Conservation (phyloP, 2,113 vertebrate genomes). For the Charadrius vociferus region DNA sequence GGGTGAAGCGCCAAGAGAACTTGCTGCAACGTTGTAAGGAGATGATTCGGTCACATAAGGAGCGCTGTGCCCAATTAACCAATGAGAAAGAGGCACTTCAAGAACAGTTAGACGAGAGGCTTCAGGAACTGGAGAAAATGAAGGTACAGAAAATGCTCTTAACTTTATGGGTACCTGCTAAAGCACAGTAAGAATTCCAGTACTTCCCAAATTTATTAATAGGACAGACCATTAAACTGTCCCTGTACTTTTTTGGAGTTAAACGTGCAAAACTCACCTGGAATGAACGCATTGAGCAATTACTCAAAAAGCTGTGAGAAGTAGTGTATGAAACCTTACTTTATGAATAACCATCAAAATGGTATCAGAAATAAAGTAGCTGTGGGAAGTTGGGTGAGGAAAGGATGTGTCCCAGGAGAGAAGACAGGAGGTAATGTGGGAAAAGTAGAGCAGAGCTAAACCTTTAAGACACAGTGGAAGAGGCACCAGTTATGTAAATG, state of each 20-base stretch:
- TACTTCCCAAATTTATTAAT: neutral
- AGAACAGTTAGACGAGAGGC: slow-evolving; percentile 91
- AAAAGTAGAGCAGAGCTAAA: neutral
- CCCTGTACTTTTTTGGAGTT: neutral
- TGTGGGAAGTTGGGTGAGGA: neutral
- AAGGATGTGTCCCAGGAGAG: neutral
- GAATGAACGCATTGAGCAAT: neutral
- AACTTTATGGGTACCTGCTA: neutral
- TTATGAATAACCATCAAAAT: neutral
- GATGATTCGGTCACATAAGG: slow-evolving; percentile 83
- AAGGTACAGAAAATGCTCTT: slow-evolving; percentile 79
- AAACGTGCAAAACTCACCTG: neutral
- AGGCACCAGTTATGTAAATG: neutral
- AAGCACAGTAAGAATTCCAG: neutral
- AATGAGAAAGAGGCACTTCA: slow-evolving; percentile 94
- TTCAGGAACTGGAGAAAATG: slow-evolving; percentile 95
- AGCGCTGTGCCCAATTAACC: slow-evolving; percentile 80
- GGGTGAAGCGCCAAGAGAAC: slow-evolving; percentile 90
- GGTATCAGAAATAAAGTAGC: neutral
- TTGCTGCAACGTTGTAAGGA: slow-evolving; percentile 90
- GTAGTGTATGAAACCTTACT: neutral
- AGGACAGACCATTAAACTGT: neutral
- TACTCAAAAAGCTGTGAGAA: neutral
- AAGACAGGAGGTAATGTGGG: neutral
- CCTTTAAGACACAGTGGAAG: neutral